Evolutionary conservation across 1,140 invertebrate genomes (phyloP).

Genomic region (Spodoptera frugiperda): DNA sequence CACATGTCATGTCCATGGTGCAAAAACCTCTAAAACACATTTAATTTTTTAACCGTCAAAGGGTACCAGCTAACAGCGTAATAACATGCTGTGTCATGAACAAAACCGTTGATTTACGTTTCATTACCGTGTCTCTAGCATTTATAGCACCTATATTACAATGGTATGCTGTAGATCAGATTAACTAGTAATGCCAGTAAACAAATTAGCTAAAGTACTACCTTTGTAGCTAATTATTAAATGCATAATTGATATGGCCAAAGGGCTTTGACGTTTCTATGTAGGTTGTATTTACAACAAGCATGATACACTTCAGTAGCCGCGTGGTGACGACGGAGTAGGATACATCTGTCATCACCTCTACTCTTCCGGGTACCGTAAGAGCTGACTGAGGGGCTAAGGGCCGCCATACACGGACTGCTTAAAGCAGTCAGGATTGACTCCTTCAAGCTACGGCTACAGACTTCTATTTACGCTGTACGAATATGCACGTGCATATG

Average conservation of each 20-base stretch:
- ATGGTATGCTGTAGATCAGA: not conserved
- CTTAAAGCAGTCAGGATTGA: no score
- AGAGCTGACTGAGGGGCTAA: no score
- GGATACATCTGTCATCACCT: no score
- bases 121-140: constrained; percentile 3
- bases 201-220: constrained; percentile 7
- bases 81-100: not conserved
- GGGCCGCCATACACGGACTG: no score
- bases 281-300: not conserved
- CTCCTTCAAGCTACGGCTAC: no score
- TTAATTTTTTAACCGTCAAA: no score
- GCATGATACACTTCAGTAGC: not conserved
- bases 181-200: not conserved
- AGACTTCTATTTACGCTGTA: no score
- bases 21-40: no score
- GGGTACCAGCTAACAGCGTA: not conserved
- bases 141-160: constrained; percentile 4
- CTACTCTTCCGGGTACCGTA: no score
- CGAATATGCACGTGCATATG: no score
- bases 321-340: no score
- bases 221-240: not conserved
- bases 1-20: no score
- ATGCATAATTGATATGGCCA: constrained; percentile 1
- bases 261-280: not conserved
- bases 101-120: not conserved